Base-by-base conservation (phyloP, 1,140 invertebrate species). In the Caenorhabditis tropicalis region DNA sequence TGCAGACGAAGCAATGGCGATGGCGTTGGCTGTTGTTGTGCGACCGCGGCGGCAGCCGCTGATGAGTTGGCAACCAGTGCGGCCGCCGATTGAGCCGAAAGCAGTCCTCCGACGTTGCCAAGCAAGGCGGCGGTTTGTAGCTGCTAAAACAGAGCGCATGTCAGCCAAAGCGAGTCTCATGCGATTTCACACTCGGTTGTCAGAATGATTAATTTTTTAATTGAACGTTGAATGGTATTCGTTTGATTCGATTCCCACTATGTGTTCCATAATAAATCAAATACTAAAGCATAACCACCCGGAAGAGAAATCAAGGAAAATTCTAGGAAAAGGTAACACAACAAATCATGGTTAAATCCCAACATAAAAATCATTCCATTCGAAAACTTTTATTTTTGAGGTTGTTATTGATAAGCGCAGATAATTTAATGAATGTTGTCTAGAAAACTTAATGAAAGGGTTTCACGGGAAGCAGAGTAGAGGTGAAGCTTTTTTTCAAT, bases 131-230 rank as follows among this genome's bases (percentile, higher is more conserved):
- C 65, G 24, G 65, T 74, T 74, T 74, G 65, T 74, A 74, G 65
- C 65, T 74, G 65, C 65, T 74, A 74, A 74, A 74, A 74, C 65
- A 74, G 65, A 74, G 65, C 65, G 65, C 65, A 74, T 74, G 65
- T 74, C 65, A 74, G 65, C 65, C 65, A 74, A 74, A 74, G 65
- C 65, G 65, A 74, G 65, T 74, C 65, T 74, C 65, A 74, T 74
- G 65, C 65, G 65, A 74, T 74, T 36, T 74, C 21, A 43, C 65
- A 74, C 65, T 46, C 29, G 29, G 36, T 33, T 21, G 16, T 74
- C n/a, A n/a, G n/a, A n/a, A n/a, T n/a, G n/a, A n/a, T n/a, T n/a
- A n/a, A n/a, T n/a, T n/a, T n/a, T n/a, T n/a, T n/a, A 27, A 10
- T 46, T 79, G 33, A 16, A 12, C n/a, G 46, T 19, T 51, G 51